Base-by-base conservation (phyloP, 2,113 vertebrate genomes). In the Calidris pugnax region DNA sequence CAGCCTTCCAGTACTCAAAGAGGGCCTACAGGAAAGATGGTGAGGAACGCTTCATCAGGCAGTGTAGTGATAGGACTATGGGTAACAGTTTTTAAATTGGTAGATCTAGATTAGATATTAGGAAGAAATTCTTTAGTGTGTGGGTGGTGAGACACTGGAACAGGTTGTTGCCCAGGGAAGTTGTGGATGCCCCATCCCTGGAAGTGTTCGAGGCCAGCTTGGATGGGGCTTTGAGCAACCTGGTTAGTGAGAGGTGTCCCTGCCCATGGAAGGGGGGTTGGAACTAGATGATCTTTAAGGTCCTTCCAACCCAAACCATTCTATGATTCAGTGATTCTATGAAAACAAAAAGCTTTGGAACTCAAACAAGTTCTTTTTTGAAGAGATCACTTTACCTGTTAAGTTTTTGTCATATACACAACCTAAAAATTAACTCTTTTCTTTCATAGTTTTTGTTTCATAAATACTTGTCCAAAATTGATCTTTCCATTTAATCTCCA, bases 401-500 rank as follows among this genome's bases (percentile, higher is more conserved):
- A 68, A 76, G 23, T 33, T 59, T 39, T 50, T 80, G 51, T 39
- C 6, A 30, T 45, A 51, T 87, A 64, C 27, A 57, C 24, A n/a
- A n/a, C 35, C 28, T 86, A 55, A 91, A 26, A 78, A 75, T 92
- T 86, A 71, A 56, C 21, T 56, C 41, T 88, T 24, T 80, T 47
- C 15, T 86, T 69, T 84, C 41, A 55, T 24, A 53, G 3, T 39
- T 55, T 79, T 57, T 83, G 10, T 48, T 83, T 96, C 60, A 87
- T 37, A 73, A 57, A 91, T 78, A 81, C 68, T 86, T 62, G 7
- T 72, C 78, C 50, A 68, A 59, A 89, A 55, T 48, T 87, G 37
- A 92, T 85, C 45, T 97, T 4, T 5, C 43, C 33, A 45, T 93
- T 97, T 94, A 85, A 71, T 93, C 91, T 85, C 45, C 67, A 95